Conservation (phyloP, 2,797 vertebrate genomes). For the Pseudochirops corinnae region DNA sequence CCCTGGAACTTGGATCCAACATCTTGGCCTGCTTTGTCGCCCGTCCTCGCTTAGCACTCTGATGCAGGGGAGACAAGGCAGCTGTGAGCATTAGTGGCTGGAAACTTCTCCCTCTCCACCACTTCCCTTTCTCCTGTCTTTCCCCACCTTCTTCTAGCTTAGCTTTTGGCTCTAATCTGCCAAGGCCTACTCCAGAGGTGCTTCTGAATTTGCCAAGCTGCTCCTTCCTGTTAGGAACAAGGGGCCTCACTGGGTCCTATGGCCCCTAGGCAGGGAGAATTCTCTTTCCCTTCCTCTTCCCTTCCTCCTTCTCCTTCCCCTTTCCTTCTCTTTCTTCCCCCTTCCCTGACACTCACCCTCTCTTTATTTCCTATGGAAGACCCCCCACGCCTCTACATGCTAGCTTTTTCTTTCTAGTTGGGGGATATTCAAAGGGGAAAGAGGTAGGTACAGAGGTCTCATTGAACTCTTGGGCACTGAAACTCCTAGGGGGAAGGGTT, state of each 20-base stretch:
- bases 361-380: neutral
- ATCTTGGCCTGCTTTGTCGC: neutral
- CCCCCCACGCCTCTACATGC: no score
- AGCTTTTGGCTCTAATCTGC: neutral
- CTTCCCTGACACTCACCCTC: no score
- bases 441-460: neutral
- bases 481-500: neutral
- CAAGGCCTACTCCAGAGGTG: neutral
- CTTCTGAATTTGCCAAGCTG: neutral
- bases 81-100: neutral
- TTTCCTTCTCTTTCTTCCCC: neutral
- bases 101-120: neutral
- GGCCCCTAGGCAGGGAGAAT: neutral
- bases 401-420: neutral
- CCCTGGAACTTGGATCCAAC: neutral
- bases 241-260: neutral
- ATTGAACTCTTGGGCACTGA: neutral
- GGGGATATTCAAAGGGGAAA: neutral
- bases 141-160: neutral
- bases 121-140: neutral
- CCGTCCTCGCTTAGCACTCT: neutral
- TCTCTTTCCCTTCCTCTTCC: neutral
- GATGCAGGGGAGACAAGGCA: neutral
- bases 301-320: neutral
- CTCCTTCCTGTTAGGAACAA: neutral